Conservation (phyloP, 1,140 invertebrate genomes). For the Aphidius ervi region DNA sequence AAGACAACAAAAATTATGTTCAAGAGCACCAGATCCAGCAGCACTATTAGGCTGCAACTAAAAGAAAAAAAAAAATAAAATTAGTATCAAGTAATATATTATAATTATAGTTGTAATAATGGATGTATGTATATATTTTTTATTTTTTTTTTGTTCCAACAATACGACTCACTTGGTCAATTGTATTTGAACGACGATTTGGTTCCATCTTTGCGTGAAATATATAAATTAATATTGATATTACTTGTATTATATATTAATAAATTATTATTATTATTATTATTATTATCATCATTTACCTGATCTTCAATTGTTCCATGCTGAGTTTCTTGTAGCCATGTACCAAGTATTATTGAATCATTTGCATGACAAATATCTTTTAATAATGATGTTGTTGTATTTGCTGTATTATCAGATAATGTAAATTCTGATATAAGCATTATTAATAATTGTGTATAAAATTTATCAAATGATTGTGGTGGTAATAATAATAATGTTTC, state of each 20-base stretch:
- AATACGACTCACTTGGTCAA: slow-evolving; percentile 66
- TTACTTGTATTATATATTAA: neutral
- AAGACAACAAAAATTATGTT: slow-evolving; percentile 90
- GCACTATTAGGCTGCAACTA: slow-evolving; percentile 88
- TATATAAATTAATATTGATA: slow-evolving; percentile 22
- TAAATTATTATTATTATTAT: too few relatives aligned
- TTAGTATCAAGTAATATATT: too few relatives aligned
- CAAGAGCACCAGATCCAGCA: slow-evolving; percentile 89
- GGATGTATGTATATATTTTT: too few relatives aligned
- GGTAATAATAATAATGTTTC: slow-evolving; percentile 83
- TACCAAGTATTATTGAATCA: slow-evolving; percentile 81
- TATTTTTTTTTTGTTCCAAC: too few relatives aligned
- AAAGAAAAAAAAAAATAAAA: slow-evolving; percentile 30
- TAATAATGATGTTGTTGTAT: slow-evolving; percentile 88
- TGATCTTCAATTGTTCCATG: slow-evolving; percentile 97
- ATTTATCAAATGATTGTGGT: slow-evolving; percentile 77
- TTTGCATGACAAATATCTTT: slow-evolving; percentile 85
- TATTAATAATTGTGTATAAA: slow-evolving; percentile 80
- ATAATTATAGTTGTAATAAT: too few relatives aligned
- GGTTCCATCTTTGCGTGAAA: slow-evolving; percentile 66
- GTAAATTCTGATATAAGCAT: slow-evolving; percentile 98
- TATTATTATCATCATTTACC: slow-evolving; percentile 55
- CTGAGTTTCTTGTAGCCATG: slow-evolving; percentile 91
- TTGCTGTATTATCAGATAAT: slow-evolving; percentile 88
- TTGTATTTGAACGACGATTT: slow-evolving; percentile 63